These are phyloP conservation scores for Pristionchus japonicus DNA, from an alignment of 2,888 invertebrate genomes.

Conservation along the genomic window DNA sequence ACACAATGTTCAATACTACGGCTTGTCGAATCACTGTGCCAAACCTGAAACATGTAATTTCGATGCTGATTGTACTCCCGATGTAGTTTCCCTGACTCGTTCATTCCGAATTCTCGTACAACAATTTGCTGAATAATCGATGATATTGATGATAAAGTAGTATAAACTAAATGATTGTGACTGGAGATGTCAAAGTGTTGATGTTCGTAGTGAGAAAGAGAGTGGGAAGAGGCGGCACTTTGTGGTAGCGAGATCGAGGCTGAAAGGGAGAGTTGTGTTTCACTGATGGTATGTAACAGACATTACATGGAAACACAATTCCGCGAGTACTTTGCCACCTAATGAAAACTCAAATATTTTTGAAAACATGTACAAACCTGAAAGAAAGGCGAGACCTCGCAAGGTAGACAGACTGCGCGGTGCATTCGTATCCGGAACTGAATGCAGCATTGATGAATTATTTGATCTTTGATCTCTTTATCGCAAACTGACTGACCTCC, in stretches of 20 bases:
- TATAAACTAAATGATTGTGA: background rate
- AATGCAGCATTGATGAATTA: background rate
- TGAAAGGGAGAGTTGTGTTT: background rate
- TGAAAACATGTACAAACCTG: background rate
- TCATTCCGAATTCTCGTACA: background rate
- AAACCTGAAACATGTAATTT: background rate
- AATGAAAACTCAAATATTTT: too few relatives aligned
- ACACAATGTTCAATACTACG: too few relatives aligned
- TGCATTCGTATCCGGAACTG: slow-evolving; percentile 19
- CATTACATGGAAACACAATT: too few relatives aligned
- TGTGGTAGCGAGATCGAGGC: slow-evolving; percentile 27
- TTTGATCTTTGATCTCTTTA: background rate
- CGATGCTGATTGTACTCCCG: background rate
- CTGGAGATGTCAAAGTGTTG: background rate
- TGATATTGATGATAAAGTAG: background rate
- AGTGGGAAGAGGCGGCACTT: background rate
- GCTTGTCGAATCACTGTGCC: too few relatives aligned
- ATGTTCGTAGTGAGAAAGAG: background rate
- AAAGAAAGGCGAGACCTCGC: slow-evolving; percentile 3
- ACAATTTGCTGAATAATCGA: too few relatives aligned
- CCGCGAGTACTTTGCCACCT: too few relatives aligned
- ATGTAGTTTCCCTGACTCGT: background rate
- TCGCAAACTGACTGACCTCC: background rate
- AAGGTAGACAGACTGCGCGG: slow-evolving; percentile 10
- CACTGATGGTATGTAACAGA: background rate